These are phyloP conservation scores for Daboia siamensis DNA, from an alignment of 2,113 vertebrate species.

Conservation along the genomic window DNA sequence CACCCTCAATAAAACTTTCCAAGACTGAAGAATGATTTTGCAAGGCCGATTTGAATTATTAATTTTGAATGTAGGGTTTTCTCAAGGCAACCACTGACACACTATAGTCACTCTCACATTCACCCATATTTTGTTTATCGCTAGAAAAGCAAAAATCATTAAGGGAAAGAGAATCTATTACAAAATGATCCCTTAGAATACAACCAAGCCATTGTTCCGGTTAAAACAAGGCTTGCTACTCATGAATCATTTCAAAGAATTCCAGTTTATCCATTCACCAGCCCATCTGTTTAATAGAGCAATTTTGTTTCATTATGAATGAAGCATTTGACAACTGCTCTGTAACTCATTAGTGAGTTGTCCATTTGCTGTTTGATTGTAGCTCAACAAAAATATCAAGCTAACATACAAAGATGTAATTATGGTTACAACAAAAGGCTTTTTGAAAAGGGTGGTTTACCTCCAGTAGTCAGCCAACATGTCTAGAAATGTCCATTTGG, in stretches of 20 bases:
- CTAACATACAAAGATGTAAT: neutral
- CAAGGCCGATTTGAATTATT: neutral
- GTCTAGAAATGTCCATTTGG: neutral
- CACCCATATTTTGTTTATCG: neutral
- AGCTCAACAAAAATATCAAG: neutral
- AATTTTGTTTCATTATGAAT: constrained; percentile 27
- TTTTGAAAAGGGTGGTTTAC: neutral
- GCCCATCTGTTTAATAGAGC: constrained; percentile 19
- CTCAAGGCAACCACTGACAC: neutral
- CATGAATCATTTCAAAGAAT: constrained; percentile 19
- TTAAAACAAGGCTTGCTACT: constrained; percentile 16
- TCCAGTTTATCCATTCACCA: constrained; percentile 29
- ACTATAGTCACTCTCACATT: neutral
- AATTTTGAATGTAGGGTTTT: neutral
- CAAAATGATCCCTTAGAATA: neutral
- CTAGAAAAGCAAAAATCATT: neutral
- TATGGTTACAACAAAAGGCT: neutral
- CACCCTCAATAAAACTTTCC: neutral
- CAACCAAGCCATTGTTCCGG: neutral
- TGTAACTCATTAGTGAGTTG: constrained; percentile 4
- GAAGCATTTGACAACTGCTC: neutral
- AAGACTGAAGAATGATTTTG: neutral
- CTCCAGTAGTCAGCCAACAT: neutral
- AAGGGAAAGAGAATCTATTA: neutral
- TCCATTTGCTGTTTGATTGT: constrained; percentile 3